These are phyloP conservation scores for Orius laevigatus DNA, from an alignment of 1,140 invertebrate genomes.

Conservation along the genomic window DNA sequence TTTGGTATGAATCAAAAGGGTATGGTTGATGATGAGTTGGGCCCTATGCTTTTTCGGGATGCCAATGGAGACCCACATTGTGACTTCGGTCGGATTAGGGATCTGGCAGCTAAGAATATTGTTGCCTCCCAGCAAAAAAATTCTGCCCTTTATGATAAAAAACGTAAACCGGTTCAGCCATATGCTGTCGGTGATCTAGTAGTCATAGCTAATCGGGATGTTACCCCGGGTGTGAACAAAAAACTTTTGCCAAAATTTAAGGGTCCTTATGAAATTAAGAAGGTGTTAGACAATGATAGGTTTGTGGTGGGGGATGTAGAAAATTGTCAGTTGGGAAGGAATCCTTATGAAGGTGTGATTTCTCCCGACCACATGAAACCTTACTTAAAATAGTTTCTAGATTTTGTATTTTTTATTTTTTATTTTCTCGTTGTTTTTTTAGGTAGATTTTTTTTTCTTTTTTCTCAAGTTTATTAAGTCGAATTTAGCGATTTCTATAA, in stretches of 20 bases:
- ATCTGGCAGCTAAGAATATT: not conserved
- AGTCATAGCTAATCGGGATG: constrained; percentile 7
- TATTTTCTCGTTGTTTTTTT: no score
- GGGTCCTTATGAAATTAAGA: constrained; percentile 8
- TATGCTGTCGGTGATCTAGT: constrained; percentile 13
- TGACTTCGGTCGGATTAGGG: not conserved
- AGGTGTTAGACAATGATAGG: constrained; percentile 10
- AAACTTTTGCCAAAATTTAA: constrained; percentile 10
- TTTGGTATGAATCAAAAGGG: constrained; percentile 12
- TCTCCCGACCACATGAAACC: constrained; percentile 3
- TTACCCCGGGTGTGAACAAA: not conserved
- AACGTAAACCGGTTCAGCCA: not conserved
- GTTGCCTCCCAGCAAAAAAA: not conserved
- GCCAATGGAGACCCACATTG: not conserved
- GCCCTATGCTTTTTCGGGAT: not conserved
- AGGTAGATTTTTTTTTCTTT: no score
- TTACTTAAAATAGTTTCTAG: no score
- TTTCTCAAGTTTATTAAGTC: no score
- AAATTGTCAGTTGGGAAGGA: not conserved
- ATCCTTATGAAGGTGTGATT: constrained; percentile 4
- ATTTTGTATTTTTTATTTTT: no score
- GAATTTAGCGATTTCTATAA: no score
- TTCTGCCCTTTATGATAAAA: constrained; percentile 3
- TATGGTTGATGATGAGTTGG: not conserved
- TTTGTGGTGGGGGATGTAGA: constrained; percentile 8